phyloP scores from a whole-genome alignment of 2,113 vertebrate genomes.

The Todiramphus saurophagus region DNA sequence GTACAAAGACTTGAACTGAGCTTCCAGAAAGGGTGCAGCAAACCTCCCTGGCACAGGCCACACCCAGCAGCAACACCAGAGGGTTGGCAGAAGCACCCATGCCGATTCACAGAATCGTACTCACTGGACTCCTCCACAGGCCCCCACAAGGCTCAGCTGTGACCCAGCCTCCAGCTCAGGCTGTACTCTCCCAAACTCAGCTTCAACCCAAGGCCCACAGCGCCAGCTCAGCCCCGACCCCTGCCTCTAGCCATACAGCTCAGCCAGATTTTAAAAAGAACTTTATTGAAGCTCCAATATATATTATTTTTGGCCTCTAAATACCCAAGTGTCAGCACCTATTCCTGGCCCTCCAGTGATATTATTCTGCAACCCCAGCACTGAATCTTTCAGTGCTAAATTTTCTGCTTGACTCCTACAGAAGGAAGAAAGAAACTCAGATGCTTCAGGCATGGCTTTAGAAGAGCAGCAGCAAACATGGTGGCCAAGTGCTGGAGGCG shows the following conservation, averaged over 20 bases:
- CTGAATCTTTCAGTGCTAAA: background rate
- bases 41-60: background rate
- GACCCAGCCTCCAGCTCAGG: background rate
- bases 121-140: background rate
- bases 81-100: background rate
- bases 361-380: constrained; percentile 36
- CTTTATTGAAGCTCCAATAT: constrained; percentile 69
- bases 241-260: constrained; percentile 55
- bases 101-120: background rate
- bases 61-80: background rate
- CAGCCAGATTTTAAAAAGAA: constrained; percentile 55
- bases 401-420: constrained; percentile 44
- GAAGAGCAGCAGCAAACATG: background rate
- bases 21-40: background rate
- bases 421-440: constrained; percentile 55
- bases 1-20: background rate
- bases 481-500: background rate
- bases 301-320: constrained; percentile 67
- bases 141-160: background rate
- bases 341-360: constrained; percentile 50
- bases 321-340: constrained; percentile 45
- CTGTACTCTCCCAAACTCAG: background rate
- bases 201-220: background rate
- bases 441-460: constrained; percentile 34
- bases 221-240: background rate